Percentiles rank a stretch among this genome's conserved stretches.
These are phyloP conservation scores for Heliconius hermathena DNA, from an alignment of 1,140 invertebrate species.

Conservation along the genomic window DNA sequence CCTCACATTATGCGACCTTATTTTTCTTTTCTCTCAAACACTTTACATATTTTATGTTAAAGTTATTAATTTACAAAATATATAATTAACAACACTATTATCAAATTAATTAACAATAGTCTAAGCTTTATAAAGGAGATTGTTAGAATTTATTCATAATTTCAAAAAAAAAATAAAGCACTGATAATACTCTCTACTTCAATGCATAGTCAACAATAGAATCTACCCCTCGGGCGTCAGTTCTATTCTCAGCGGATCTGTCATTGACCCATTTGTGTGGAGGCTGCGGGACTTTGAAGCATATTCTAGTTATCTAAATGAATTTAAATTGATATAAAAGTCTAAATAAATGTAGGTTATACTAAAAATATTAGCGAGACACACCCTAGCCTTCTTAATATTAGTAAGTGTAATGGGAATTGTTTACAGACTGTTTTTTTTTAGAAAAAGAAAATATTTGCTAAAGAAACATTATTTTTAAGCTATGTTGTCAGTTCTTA, in stretches of 20 bases:
- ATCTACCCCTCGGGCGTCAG: slow-evolving; percentile 57
- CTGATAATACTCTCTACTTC: slow-evolving; percentile 43
- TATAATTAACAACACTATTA: background rate
- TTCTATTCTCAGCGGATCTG: slow-evolving; percentile 64
- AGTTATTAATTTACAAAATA: background rate
- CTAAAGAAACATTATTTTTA: background rate
- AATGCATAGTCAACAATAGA: slow-evolving; percentile 59
- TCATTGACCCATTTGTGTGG: slow-evolving; percentile 66
- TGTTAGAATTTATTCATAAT: slow-evolving; percentile 32
- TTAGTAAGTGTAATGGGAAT: no score
- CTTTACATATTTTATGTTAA: background rate
- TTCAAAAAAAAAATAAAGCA: slow-evolving; percentile 25
- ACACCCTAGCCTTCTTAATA: background rate
- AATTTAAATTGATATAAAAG: slow-evolving; percentile 36
- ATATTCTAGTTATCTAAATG: slow-evolving; percentile 45
- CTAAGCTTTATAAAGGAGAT: slow-evolving; percentile 3
- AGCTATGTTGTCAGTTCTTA: background rate
- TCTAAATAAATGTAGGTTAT: background rate
- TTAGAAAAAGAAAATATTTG: background rate
- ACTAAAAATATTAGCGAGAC: background rate
- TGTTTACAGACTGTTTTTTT: background rate
- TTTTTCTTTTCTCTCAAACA: background rate
- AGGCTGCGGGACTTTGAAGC: slow-evolving; percentile 49
- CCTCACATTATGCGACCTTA: no score
- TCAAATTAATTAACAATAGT: background rate